phyloP scores from a whole-genome alignment of 1,140 invertebrate species.

The Heliconius congener region DNA sequence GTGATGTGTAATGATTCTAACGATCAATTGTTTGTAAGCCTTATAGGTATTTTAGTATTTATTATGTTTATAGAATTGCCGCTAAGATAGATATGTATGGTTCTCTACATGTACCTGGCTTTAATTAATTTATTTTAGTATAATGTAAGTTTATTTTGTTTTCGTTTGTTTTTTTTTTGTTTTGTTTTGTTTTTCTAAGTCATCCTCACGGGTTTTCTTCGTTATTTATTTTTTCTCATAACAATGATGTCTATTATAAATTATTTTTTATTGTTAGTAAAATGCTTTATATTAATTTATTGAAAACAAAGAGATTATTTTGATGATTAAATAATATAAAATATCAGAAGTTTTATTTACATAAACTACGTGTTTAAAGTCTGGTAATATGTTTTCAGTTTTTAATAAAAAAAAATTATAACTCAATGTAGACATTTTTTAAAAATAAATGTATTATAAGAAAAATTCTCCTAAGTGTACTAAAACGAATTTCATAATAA shows the following conservation, averaged over 20 bases:
- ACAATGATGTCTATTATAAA: conserved; percentile 2
- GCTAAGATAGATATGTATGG: conserved; percentile 45
- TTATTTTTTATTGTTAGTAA: conserved; percentile 31
- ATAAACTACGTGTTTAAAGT: not conserved
- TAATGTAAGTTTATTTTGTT: conserved; percentile 49
- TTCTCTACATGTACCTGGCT: conserved; percentile 62
- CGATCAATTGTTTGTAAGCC: conserved; percentile 44
- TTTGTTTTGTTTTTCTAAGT: conserved; percentile 33
- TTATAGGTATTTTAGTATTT: conserved; percentile 57
- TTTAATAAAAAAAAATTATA: too few relatives aligned
- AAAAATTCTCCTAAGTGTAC: too few relatives aligned
- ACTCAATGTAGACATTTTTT: too few relatives aligned
- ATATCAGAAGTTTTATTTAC: not conserved
- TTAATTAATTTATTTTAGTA: conserved; percentile 67
- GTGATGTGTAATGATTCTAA: conserved; percentile 55
- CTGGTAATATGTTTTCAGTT: too few relatives aligned
- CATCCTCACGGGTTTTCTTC: conserved; percentile 32
- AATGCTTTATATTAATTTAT: conserved; percentile 39
- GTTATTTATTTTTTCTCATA: conserved; percentile 29
- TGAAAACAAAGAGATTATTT: conserved; percentile 35
- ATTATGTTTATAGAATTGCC: conserved; percentile 34
- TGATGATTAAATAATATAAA: conserved; percentile 31
- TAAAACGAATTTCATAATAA: too few relatives aligned
- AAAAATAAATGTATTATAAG: too few relatives aligned
- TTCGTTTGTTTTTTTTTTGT: conserved; percentile 36